Conservation (phyloP, 1,140 invertebrate species). For the Lutraria rhynchaena region DNA sequence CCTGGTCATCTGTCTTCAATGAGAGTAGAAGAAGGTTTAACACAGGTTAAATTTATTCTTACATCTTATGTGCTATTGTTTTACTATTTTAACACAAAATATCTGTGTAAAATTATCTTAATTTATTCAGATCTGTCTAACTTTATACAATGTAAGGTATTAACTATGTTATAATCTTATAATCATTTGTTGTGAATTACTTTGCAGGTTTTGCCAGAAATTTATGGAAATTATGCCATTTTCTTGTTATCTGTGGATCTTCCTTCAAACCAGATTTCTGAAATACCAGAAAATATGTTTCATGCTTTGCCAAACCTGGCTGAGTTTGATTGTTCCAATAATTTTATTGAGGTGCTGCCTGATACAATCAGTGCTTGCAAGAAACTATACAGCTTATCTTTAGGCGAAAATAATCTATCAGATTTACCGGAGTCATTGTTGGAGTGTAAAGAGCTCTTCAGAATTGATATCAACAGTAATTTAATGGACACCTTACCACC, state of each 20-base stretch:
- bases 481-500: constrained; percentile 54
- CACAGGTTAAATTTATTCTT: too few species aligned
- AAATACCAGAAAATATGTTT: constrained; percentile 59
- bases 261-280: constrained; percentile 46
- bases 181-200: too few species aligned
- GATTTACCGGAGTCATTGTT: constrained; percentile 63
- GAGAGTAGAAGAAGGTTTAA: constrained; percentile 57
- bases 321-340: constrained; percentile 63
- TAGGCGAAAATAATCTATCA: constrained; percentile 62
- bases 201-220: constrained; percentile 44
- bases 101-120: too few species aligned
- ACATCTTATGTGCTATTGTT: too few species aligned
- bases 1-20: constrained; percentile 61
- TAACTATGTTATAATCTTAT: too few species aligned
- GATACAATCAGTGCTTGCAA: constrained; percentile 61
- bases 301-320: constrained; percentile 60
- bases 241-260: constrained; percentile 60
- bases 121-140: too few species aligned
- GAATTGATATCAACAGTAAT: constrained; percentile 68
- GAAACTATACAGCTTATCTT: constrained; percentile 57
- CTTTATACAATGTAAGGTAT: too few species aligned
- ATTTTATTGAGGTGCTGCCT: constrained; percentile 64
- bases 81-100: too few species aligned
- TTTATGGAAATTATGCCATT: constrained; percentile 56
- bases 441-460: constrained; percentile 50